Evolutionary conservation across 1,140 invertebrate genomes (phyloP).

Genomic region (Phthorimaea operculella): DNA sequence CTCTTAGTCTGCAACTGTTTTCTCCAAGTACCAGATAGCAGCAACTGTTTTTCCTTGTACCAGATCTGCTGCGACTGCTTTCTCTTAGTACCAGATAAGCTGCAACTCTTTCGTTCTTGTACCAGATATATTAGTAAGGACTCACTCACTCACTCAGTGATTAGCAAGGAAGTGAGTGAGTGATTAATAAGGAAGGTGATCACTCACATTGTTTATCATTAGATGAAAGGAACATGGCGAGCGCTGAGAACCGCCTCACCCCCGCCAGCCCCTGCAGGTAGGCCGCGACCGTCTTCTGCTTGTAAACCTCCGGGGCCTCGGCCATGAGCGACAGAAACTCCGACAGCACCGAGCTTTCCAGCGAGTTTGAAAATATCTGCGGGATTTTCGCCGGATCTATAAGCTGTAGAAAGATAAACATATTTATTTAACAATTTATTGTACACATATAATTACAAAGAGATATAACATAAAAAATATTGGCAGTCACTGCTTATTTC

Average conservation of each 20-base stretch:
- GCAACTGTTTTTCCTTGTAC: no score
- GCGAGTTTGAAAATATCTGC: constrained; percentile 70
- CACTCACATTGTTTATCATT: constrained; percentile 45
- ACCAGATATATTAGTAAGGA: no score
- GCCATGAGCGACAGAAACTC: constrained; percentile 64
- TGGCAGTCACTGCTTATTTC: no score
- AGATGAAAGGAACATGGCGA: constrained; percentile 45
- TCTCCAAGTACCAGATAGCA: no score
- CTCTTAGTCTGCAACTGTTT: no score
- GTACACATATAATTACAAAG: no score
- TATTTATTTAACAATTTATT: no score
- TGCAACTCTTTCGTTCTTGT: constrained; percentile 26
- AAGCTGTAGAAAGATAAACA: constrained; percentile 54
- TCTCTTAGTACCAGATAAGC: no score
- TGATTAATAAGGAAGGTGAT: background rate
- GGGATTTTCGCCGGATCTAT: constrained; percentile 65
- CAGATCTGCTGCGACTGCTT: no score
- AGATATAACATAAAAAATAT: no score
- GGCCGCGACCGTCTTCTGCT: constrained; percentile 20
- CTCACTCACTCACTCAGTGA: no score
- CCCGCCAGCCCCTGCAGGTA: constrained; percentile 31
- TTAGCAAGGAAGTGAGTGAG: no score
- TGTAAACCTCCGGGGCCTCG: constrained; percentile 37
- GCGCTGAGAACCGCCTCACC: constrained; percentile 44
- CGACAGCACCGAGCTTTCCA: constrained; percentile 70